Evolutionary conservation across 2,113 vertebrate species (phyloP).

Genomic region (Labeo rohita): DNA sequence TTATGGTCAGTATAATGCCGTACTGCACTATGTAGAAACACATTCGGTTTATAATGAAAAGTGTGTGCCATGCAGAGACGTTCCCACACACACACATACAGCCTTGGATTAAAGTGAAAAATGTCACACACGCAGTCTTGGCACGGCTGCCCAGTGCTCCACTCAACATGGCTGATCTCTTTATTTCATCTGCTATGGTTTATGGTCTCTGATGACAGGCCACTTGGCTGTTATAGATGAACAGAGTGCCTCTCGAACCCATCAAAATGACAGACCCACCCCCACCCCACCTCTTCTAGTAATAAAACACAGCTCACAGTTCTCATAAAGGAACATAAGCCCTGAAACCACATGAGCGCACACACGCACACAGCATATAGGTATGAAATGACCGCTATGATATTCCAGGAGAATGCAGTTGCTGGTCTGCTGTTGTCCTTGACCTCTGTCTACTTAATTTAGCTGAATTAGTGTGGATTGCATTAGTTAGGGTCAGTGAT

Average conservation of each 20-base stretch:
- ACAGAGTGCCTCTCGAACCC: constrained; percentile 58
- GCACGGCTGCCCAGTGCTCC: not conserved
- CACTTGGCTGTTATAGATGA: constrained; percentile 71
- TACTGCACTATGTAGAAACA: not conserved
- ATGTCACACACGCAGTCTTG: constrained; percentile 33
- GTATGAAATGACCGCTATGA: constrained; percentile 12
- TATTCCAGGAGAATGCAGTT: not conserved
- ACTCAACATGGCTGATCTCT: constrained; percentile 63
- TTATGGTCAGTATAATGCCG: constrained; percentile 7
- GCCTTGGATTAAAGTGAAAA: constrained; percentile 34
- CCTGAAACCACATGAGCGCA: constrained; percentile 29
- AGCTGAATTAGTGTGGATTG: not conserved
- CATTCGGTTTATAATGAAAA: constrained; percentile 7
- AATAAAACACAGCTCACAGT: constrained; percentile 58
- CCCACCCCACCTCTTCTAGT: constrained; percentile 23
- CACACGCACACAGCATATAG: constrained; percentile 3
- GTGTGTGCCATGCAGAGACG: not conserved
- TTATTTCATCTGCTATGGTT: constrained; percentile 70
- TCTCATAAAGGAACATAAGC: constrained; percentile 50
- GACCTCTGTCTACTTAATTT: not conserved
- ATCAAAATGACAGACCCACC: constrained; percentile 71
- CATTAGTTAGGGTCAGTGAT: not conserved
- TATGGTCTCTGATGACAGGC: constrained; percentile 69
- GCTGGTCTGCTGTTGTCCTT: not conserved
- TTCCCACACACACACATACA: constrained; percentile 34